Percentiles rank a stretch among this genome's conserved stretches.
Conservation (phyloP, 2,113 vertebrate genomes). For the Centropus unirufus region DNA sequence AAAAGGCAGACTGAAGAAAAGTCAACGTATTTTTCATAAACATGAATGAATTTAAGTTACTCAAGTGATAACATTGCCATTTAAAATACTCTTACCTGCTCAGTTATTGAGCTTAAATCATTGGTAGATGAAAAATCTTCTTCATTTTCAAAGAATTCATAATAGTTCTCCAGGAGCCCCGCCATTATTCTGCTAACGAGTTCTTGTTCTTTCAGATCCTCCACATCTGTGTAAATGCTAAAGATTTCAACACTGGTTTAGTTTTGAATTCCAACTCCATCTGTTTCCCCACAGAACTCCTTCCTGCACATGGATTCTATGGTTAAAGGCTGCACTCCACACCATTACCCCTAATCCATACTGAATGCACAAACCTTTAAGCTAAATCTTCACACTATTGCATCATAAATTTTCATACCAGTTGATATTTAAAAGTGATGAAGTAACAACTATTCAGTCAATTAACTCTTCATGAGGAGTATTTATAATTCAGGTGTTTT, state of each 20-base stretch:
- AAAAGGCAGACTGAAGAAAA: background rate
- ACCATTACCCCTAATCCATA: background rate
- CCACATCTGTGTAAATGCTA: conserved; percentile 89
- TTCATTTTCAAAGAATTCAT: conserved; percentile 93
- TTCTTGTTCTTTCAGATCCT: conserved; percentile 94
- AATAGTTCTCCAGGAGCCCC: conserved; percentile 95
- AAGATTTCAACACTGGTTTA: conserved; percentile 51
- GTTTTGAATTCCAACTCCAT: background rate
- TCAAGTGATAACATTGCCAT: background rate
- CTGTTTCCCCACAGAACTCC: background rate
- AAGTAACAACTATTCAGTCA: background rate
- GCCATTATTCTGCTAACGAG: conserved; percentile 92
- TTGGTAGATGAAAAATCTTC: conserved; percentile 95
- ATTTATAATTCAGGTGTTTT: background rate
- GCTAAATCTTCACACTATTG: background rate
- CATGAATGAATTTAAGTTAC: background rate
- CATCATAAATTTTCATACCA: background rate
- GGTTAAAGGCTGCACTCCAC: background rate
- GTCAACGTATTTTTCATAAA: background rate
- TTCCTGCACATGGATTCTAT: background rate
- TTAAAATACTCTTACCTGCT: conserved; percentile 83
- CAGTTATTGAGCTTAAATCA: conserved; percentile 96
- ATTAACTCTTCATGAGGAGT: background rate
- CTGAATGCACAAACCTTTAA: background rate
- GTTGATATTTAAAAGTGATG: background rate